phyloP scores from a whole-genome alignment of 2,113 vertebrate species.

The Aspidoscelis tigris region DNA sequence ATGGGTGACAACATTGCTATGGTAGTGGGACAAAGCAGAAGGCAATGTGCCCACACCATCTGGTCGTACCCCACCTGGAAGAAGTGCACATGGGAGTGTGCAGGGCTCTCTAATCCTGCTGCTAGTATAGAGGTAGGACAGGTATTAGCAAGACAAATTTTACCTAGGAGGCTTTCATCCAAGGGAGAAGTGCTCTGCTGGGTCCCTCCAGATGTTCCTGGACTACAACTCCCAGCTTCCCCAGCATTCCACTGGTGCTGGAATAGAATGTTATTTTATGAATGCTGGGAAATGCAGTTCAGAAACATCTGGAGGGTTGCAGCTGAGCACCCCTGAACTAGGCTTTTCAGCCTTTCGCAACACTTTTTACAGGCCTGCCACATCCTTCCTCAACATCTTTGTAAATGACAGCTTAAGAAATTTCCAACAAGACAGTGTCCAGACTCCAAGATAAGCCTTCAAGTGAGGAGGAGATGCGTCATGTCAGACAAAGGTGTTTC shows the following conservation, averaged over 20 bases:
- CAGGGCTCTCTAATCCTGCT: too few relatives aligned
- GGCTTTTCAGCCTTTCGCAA: slow-evolving; percentile 1
- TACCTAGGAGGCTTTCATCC: neutral
- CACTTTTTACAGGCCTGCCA: slow-evolving; percentile 32
- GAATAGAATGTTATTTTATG: too few relatives aligned
- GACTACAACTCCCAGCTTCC: too few relatives aligned
- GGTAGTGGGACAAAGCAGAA: too few relatives aligned
- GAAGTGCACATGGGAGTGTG: too few relatives aligned
- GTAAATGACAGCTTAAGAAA: slow-evolving; percentile 61
- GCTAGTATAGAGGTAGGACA: neutral
- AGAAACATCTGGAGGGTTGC: neutral
- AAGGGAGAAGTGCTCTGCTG: too few relatives aligned
- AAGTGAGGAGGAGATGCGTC: slow-evolving; percentile 3
- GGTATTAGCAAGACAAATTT: slow-evolving; percentile 25
- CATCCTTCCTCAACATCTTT: slow-evolving; percentile 57
- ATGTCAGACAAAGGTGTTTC: slow-evolving; percentile 50
- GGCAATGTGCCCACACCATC: too few relatives aligned
- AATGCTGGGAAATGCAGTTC: too few relatives aligned
- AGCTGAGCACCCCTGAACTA: slow-evolving; percentile 25
- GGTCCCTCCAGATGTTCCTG: too few relatives aligned
- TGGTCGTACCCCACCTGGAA: too few relatives aligned
- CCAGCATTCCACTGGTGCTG: too few relatives aligned
- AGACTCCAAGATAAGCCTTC: slow-evolving; percentile 15
- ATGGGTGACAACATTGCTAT: too few relatives aligned
- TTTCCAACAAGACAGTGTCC: neutral